Evolutionary conservation across 1,140 invertebrate species (phyloP), one percentile per base, ranked within the genome.

Genomic region (Hylaeus anthracinus): DNA sequence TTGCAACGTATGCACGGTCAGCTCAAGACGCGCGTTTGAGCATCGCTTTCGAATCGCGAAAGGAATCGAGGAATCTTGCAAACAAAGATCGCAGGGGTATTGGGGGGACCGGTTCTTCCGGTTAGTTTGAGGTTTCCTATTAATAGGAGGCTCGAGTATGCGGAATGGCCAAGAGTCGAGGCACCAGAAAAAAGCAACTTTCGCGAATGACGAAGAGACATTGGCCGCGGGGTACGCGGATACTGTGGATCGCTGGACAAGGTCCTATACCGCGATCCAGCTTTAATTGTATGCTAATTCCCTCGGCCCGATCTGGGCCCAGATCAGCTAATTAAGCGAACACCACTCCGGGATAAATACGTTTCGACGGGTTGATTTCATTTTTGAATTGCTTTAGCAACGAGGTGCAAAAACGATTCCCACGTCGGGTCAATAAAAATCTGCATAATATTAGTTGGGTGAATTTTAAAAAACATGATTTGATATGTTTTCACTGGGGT

Each of bases 231-330:
- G 79, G 56, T 78, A 74, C 85, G 85, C 83, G 85, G 66, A 48
- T 72, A 26, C 26, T 26, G 26, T 26, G 26, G 26, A 26, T 26
- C 0, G 26, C 26, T 26, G 26, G 51, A 65, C 61, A 72, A 60
- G 8, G 75, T 15, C 41, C 5, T 8, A 41, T 55, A 26, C 43
- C 26, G 64, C 51, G 69, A 60, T 60, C 61, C 8, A 37, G 66
- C 63, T 86, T 82, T 86, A 82, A 86, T 86, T 79, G 72, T 79
- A 85, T 83, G 83, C 61, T 86, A 86, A 85, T 86, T 43, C 39
- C 60, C 56, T 26, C 81, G 74, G 65, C 61, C 8, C 48, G 12
- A 71, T 43, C 72, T 43, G 56, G 61, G 63, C 67, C 72, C 56
- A 41, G 66, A 63, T 6, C 5, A 51, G 60, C 45, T 86, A 84